Base-by-base conservation (phyloP, 1,140 invertebrate species). In the Temnothorax longispinosus region DNA sequence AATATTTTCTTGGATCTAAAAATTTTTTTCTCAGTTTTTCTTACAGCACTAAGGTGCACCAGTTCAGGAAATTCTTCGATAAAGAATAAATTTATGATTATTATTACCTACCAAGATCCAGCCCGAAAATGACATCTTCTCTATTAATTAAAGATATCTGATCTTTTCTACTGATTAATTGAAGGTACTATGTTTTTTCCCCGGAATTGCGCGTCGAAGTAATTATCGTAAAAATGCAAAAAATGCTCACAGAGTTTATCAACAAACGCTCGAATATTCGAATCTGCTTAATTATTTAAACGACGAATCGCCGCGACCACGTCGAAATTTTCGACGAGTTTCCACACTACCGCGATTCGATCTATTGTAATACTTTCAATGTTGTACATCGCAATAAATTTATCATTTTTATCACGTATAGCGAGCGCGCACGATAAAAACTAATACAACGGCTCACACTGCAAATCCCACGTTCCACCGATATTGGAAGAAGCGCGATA, bases 401-500 rank as follows among this genome's bases (percentile, higher is more conserved):
- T 54, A 54, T 54, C 18, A 54, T 54, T 54, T 4, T 5, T 50
- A 10, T 0, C 11, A 15, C 13, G 13, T 21, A 21, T 50, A 50
- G 50, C 13, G 13, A 50, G n/a, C 8, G n/a, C 8, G 35, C 15
- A 15, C 11, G 62, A 65, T 11, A 27, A 41, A 64, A 64, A 8
- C 69, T 35, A 32, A n/a, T 41, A 35, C 4, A 67, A 18, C 15
- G 8, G 35, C 0, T 54, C 18, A 18, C 27, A 3, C 5, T 35
- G 47, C 13, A 32, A 72, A 72, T 72, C 27, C 27, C 71, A 18
- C 27, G 18, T 72, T 72, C 13, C 8, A 18, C 13, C 38, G 64
- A 65, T 67, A 69, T 69, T 21, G 65, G 21, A 47, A 13, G 65
- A 69, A 69, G 21, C 41, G 38, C n/a, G 38, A 27, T 77, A 77